A percentile compares a stretch with the other conserved stretches of the same genome.
These are phyloP conservation scores for Petrosia ficiformis DNA, from an alignment of 37 sponge, comb jelly and placozoan species.

Conservation along the genomic window DNA sequence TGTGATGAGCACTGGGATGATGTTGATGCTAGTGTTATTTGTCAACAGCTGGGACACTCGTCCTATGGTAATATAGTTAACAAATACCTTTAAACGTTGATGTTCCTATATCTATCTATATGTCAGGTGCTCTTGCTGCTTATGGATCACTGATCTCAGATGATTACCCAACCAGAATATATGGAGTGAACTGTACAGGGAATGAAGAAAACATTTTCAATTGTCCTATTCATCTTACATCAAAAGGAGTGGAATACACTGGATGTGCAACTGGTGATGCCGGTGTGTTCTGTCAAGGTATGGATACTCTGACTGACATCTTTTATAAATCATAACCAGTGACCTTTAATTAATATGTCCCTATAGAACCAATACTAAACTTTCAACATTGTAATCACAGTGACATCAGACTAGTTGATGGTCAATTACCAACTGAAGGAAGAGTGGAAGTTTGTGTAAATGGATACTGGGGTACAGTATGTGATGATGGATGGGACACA, in stretches of 20 bases:
- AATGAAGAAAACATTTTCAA: conserved; percentile 2
- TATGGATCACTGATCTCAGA: not conserved
- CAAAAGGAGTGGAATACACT: not conserved
- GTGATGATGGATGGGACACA: too few relatives aligned
- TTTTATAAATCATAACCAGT: too few relatives aligned
- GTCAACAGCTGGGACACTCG: conserved; percentile 4
- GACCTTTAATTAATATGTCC: too few relatives aligned
- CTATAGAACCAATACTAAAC: too few relatives aligned
- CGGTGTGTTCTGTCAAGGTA: conserved; percentile 20
- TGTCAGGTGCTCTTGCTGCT: conserved; percentile 6
- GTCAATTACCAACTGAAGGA: too few relatives aligned
- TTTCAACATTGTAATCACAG: too few relatives aligned
- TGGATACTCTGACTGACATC: too few relatives aligned
- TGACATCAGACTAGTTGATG: too few relatives aligned
- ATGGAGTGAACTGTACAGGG: conserved; percentile 26
- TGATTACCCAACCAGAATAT: not conserved
- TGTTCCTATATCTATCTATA: not conserved
- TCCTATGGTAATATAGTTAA: not conserved
- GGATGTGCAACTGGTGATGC: conserved; percentile 2
- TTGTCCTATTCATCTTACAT: not conserved
- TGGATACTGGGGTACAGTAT: too few relatives aligned
- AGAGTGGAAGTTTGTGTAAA: too few relatives aligned
- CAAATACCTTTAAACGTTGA: not conserved
- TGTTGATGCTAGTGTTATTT: conserved; percentile 10
- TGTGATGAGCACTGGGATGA: conserved; percentile 11